Evolutionary conservation across 2,113 vertebrate genomes (phyloP), one percentile per base, ranked within the genome.

Genomic region (Myotis brandtii): DNA sequence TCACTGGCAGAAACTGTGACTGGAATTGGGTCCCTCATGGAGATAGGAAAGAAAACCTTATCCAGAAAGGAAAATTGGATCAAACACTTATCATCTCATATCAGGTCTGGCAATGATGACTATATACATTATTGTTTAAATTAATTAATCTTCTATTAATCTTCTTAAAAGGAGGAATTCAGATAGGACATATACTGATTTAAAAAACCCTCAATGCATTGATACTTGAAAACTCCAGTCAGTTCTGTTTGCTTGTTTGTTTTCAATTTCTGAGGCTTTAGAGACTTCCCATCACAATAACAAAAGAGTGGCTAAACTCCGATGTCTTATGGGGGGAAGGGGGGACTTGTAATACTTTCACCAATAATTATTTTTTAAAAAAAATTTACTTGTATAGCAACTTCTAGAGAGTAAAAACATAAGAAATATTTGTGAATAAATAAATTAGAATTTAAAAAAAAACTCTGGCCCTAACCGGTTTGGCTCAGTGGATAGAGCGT

Each of bases 1-100:
- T 99, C 99, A 6, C 95, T 99, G 13, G 0, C 99, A 25, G 99
- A 99, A 32, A 84, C 52, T 1, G 0, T 98, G 50, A 97, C 83
- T 91, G 99, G 92, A 0, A 34, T 99, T 59, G 98, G 95, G 0
- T 99, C 99, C 0, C 75, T 99, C 23, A 99, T 82, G 98, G 99
- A 98, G 99, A 52, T n/a, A 77, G 75, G 30, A 77, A 77, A 52
- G 48, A n/a, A 77, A 77, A 77, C 4, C 30, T 52, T n/a, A 20
- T n/a, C 30, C 16, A 16, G 46, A 52, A 77, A 50, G 30, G 48
- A 52, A 76, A 77, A 77, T 77, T n/a, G 30, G 48, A 52, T 52
- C 32, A 16, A 77, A n/a, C 30, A n/a, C 52, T 77, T 77, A 50
- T 50, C 73, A 76, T 50, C 43, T 76, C 73, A 76, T 50, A 46